Conservation (phyloP, 2,113 vertebrate species). For the Megalops atlanticus region DNA sequence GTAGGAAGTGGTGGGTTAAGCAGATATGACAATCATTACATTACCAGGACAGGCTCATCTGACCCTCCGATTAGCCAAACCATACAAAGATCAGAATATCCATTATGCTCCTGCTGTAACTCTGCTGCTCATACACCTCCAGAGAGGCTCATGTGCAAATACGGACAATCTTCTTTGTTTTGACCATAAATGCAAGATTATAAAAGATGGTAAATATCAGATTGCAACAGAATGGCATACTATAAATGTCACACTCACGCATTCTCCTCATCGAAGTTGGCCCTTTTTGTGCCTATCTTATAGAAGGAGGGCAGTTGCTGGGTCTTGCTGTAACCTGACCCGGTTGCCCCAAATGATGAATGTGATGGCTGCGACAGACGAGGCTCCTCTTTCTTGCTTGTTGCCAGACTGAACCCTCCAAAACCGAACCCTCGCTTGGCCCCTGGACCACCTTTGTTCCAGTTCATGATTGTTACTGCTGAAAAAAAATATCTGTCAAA, state of each 20-base stretch:
- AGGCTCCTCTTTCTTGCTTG: slow-evolving; percentile 91
- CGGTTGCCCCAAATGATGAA: slow-evolving; percentile 79
- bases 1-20: too few species aligned
- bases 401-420: slow-evolving; percentile 89
- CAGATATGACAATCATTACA: background rate
- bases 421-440: slow-evolving; percentile 96
- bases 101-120: too few species aligned
- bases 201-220: too few species aligned
- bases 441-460: slow-evolving; percentile 94
- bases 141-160: too few species aligned
- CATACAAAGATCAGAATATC: too few species aligned
- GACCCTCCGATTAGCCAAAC: background rate
- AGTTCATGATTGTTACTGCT: slow-evolving; percentile 81
- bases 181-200: background rate
- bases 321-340: slow-evolving; percentile 80
- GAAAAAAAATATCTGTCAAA: background rate
- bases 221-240: background rate
- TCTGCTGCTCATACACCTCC: too few species aligned
- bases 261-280: slow-evolving; percentile 97
- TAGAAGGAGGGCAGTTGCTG: slow-evolving; percentile 96
- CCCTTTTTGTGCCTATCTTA: slow-evolving; percentile 95
- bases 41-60: background rate
- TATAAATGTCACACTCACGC: slow-evolving; percentile 67
- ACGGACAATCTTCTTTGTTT: too few species aligned
- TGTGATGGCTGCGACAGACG: slow-evolving; percentile 77